Conservation (phyloP, 2,797 vertebrate species). For the Bucorvus abyssinicus region DNA sequence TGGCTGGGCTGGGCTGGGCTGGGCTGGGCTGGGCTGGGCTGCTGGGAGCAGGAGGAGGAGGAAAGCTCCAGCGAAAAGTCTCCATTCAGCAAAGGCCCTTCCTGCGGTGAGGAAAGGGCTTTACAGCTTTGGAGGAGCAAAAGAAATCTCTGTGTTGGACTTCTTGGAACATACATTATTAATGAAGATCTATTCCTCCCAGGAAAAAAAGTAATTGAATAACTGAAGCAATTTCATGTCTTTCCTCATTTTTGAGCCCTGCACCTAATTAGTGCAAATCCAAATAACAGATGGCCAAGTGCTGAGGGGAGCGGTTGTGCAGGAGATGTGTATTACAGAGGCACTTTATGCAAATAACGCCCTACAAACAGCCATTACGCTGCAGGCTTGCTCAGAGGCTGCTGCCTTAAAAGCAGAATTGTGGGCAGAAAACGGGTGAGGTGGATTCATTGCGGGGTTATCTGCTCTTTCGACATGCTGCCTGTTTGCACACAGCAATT, state of each 20-base stretch:
- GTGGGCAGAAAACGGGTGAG: background rate
- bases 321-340: background rate
- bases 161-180: background rate
- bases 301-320: background rate
- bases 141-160: background rate
- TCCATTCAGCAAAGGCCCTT: background rate
- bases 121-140: background rate
- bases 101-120: background rate
- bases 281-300: background rate
- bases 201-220: background rate
- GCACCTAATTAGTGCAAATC: background rate
- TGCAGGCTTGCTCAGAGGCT: background rate
- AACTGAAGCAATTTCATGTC: background rate
- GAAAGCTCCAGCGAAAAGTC: background rate
- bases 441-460: background rate
- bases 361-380: fast-evolving
- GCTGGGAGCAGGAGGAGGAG: background rate
- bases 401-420: too few relatives aligned
- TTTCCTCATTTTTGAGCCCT: background rate
- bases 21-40: background rate
- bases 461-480: background rate
- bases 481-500: background rate
- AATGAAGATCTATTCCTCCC: background rate
- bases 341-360: background rate
- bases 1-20: too few relatives aligned